phyloP scores from a whole-genome alignment of 2,888 invertebrate species.

The Nowickia ferox region DNA sequence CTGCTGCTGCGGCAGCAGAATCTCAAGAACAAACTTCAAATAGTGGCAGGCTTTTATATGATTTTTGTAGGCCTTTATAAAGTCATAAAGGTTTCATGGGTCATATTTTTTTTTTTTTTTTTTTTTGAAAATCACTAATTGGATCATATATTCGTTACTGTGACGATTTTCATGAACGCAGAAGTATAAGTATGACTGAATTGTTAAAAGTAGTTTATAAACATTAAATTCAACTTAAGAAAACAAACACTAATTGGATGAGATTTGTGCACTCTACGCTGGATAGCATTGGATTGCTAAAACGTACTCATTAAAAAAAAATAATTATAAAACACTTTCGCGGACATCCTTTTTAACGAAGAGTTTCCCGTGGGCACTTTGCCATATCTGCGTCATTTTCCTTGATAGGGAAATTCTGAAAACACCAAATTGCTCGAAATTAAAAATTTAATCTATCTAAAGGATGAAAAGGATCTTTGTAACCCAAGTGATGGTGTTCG shows the following conservation, averaged over 20 bases:
- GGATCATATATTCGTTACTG: constrained; percentile 76
- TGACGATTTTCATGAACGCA: constrained; percentile 51
- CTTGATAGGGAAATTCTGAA: no score
- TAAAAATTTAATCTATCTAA: no score
- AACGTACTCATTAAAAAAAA: background rate
- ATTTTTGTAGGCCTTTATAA: constrained; percentile 66
- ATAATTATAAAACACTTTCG: no score
- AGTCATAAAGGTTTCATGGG: constrained; percentile 74
- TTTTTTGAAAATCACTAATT: constrained; percentile 76
- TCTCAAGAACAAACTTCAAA: constrained; percentile 25
- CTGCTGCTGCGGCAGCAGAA: constrained; percentile 31
- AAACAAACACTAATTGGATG: constrained; percentile 58
- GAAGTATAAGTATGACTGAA: constrained; percentile 44
- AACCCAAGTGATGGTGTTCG: no score
- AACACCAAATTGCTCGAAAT: no score
- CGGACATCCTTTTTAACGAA: no score
- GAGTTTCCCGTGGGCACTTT: no score
- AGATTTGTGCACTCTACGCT: constrained; percentile 40
- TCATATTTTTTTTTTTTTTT: constrained; percentile 75
- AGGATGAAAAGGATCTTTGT: no score
- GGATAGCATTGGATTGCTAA: background rate
- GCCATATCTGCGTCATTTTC: no score
- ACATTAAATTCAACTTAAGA: constrained; percentile 61
- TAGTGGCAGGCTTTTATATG: constrained; percentile 42
- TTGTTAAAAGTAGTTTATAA: constrained; percentile 67